Evolutionary conservation across 2,797 vertebrate genomes (phyloP).

Genomic region (Nothura maculosa): DNA sequence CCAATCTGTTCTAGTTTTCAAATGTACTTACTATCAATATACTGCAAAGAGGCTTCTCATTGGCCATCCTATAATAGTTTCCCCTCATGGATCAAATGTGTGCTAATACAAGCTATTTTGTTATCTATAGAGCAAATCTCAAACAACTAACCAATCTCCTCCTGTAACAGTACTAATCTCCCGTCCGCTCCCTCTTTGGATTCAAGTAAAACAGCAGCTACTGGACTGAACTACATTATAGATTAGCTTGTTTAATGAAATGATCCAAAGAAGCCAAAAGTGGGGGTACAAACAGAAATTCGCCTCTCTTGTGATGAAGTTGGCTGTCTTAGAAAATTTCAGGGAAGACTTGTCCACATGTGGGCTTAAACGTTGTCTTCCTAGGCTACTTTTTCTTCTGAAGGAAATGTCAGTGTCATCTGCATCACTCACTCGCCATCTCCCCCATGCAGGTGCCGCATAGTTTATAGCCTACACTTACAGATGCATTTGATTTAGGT

Average conservation of each 20-base stretch:
- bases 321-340: neutral
- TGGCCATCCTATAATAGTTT: neutral
- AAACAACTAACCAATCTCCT: neutral
- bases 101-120: too few relatives aligned
- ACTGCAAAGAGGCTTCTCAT: rapidly evolving
- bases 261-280: neutral
- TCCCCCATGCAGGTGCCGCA: neutral
- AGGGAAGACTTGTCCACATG: neutral
- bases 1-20: neutral
- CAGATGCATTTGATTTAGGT: conserved; percentile 62
- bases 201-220: conserved; percentile 31
- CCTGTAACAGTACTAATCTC: conserved; percentile 47
- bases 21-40: neutral
- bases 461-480: conserved; percentile 42
- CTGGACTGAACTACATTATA: conserved; percentile 51
- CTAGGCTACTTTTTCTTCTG: neutral
- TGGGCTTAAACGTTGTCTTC: neutral
- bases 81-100: neutral
- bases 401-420: conserved; percentile 18
- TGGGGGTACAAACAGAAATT: neutral
- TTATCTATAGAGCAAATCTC: too few relatives aligned
- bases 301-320: neutral
- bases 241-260: conserved; percentile 48
- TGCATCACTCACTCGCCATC: conserved; percentile 13
- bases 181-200: neutral